phyloP scores from a whole-genome alignment of 2,797 vertebrate genomes.

The Gobio occitaniae region DNA sequence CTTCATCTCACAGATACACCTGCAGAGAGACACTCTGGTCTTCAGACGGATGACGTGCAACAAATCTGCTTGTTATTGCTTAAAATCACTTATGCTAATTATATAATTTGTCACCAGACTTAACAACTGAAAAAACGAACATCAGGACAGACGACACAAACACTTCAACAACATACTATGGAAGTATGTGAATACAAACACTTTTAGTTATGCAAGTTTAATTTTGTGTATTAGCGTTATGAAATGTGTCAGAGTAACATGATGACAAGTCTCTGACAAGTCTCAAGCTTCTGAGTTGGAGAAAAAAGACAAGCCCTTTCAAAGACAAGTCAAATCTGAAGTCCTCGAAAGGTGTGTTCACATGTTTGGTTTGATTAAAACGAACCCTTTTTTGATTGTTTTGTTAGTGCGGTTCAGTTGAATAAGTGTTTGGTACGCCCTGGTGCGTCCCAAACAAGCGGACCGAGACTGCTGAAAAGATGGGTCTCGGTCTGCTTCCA shows the following conservation, averaged over 20 bases:
- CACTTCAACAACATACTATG: not conserved
- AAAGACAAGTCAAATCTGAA: too few relatives aligned
- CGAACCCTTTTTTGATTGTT: too few relatives aligned
- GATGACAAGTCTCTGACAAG: not conserved
- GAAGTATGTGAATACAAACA: constrained; percentile 1
- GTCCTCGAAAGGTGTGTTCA: too few relatives aligned
- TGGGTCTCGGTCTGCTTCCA: too few relatives aligned
- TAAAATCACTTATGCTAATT: constrained; percentile 37
- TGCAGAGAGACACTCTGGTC: constrained; percentile 34
- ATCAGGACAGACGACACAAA: not conserved
- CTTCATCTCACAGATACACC: constrained; percentile 40
- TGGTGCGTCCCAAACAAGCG: too few relatives aligned
- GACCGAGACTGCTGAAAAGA: too few relatives aligned
- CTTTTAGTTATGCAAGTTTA: not conserved
- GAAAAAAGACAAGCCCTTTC: too few relatives aligned
- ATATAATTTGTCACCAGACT: constrained; percentile 26
- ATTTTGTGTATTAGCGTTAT: not conserved
- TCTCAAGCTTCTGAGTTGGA: not conserved
- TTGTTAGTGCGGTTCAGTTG: too few relatives aligned
- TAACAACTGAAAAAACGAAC: constrained; percentile 28
- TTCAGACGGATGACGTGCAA: constrained; percentile 2
- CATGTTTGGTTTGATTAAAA: too few relatives aligned
- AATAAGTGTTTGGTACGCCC: too few relatives aligned
- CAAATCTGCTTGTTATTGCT: constrained; percentile 20
- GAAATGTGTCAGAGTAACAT: not conserved